Percentiles rank a stretch among this genome's conserved stretches.
These are phyloP conservation scores for Oryzias javanicus DNA, from an alignment of 2,113 vertebrate species.

Conservation along the genomic window DNA sequence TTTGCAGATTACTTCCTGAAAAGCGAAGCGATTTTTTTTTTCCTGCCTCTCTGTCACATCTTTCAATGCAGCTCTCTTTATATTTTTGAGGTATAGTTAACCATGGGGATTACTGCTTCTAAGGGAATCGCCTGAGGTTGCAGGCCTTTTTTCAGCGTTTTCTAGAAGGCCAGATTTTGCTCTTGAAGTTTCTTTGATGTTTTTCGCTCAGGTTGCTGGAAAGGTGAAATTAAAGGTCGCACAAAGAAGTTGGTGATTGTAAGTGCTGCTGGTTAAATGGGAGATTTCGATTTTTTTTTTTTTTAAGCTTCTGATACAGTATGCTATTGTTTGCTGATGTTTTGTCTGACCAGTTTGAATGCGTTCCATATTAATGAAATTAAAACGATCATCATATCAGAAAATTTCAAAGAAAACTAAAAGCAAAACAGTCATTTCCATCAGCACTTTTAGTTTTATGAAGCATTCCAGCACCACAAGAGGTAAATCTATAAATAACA, in stretches of 20 bases:
- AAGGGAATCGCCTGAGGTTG: conserved; percentile 31
- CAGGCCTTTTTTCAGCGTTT: conserved; percentile 38
- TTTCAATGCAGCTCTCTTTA: conserved; percentile 23
- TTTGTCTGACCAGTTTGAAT: conserved; percentile 2
- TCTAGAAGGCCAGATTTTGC: conserved; percentile 36
- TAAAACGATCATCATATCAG: background rate
- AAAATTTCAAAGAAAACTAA: background rate
- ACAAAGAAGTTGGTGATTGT: conserved; percentile 31
- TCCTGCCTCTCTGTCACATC: conserved; percentile 13
- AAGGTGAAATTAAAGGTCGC: conserved; percentile 44
- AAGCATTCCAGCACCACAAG: conserved; percentile 20
- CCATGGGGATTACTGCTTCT: conserved; percentile 45
- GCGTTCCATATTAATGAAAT: background rate
- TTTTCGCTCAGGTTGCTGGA: conserved; percentile 4
- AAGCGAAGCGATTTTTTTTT: conserved; percentile 4
- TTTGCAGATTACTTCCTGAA: background rate
- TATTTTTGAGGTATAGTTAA: conserved; percentile 33
- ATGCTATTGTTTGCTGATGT: conserved; percentile 1
- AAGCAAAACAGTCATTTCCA: conserved; percentile 22
- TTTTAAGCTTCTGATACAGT: background rate
- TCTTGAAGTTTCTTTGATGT: conserved; percentile 50
- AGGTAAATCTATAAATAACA: conserved; percentile 55
- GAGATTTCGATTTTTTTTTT: background rate
- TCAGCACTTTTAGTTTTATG: conserved; percentile 17
- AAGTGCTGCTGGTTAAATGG: conserved; percentile 14